Evolutionary conservation across 2,888 invertebrate species (phyloP), one percentile per base, ranked within the genome.

Genomic region (Lasioglossum villosulum): DNA sequence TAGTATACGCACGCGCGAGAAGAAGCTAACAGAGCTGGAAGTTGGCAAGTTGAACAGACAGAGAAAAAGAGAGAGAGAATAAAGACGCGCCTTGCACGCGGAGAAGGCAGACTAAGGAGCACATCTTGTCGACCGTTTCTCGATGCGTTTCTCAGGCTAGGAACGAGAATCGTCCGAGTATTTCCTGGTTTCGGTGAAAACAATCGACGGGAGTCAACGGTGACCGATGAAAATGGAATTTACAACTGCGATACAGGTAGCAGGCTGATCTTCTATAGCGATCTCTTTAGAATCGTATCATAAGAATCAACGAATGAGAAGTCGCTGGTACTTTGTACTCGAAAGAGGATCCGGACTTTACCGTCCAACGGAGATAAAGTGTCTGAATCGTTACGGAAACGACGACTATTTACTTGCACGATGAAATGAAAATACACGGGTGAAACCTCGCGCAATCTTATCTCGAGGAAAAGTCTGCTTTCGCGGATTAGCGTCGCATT

Each of bases 101-200:
- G 56, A n/a, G 2, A 19, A 52, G 23, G 52, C n/a, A 52, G 10
- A 68, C 34, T 37, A 42, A 76, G 76, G 52, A 68, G 66, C 48
- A 14, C 45, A 42, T 23, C 66, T 30, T 45, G 23, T 10, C 42
- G 42, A 34, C 23, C 30, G 27, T 75, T 30, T n/a, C n/a, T 10
- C 10, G 39, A 42, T 10, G 3, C 8, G 56, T n/a, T n/a, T n/a
- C n/a, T 56, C 56, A 3, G 10, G 56, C n/a, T 10, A 19, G 27
- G n/a, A 66, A 66, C 30, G 66, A 42, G 16, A 66, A 66, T 76
- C 34, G 66, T 0, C 23, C 66, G 45, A 34, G 23, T 34, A 66
- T 66, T 63, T 63, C 39, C 30, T 66, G 66, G 16, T n/a, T 59
- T 30, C n/a, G 75, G n/a, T 30, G 66, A 59, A 75, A 56, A 75